Evolutionary conservation across 1,140 invertebrate genomes (phyloP).

Genomic region (Cyphomyrmex costatus): DNA sequence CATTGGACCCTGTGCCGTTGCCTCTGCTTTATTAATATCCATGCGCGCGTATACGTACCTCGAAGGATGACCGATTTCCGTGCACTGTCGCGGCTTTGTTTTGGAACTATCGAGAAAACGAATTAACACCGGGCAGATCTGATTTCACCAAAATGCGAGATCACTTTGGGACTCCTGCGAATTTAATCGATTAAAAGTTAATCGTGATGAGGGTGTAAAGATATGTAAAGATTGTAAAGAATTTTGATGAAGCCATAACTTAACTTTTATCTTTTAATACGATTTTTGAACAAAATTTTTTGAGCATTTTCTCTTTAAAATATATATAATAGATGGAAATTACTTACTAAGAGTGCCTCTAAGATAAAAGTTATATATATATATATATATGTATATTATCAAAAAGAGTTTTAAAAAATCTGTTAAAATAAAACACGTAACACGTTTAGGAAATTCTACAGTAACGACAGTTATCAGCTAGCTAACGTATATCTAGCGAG

Average conservation of each 20-base stretch:
- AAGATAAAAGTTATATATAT: neutral
- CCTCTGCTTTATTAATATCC: conserved; percentile 32
- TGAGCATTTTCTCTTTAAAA: neutral
- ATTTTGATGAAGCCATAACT: neutral
- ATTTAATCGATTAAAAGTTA: neutral
- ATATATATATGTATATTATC: too few relatives aligned
- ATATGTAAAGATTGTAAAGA: neutral
- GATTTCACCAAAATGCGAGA: too few relatives aligned
- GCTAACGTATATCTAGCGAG: neutral
- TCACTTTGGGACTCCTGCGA: neutral
- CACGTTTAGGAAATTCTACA: neutral
- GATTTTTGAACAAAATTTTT: neutral
- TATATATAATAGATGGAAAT: neutral
- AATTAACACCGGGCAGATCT: neutral
- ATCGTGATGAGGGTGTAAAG: neutral
- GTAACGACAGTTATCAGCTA: neutral
- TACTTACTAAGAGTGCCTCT: neutral
- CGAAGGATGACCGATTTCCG: conserved; percentile 49
- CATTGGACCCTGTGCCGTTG: conserved; percentile 1
- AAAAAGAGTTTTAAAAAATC: neutral
- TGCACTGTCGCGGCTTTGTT: neutral
- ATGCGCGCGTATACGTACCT: neutral
- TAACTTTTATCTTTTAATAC: neutral
- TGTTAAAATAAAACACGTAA: neutral
- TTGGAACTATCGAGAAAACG: neutral